These are phyloP conservation scores for Drosophila stalkeri DNA, from an alignment of 2,888 invertebrate species.

Conservation along the genomic window DNA sequence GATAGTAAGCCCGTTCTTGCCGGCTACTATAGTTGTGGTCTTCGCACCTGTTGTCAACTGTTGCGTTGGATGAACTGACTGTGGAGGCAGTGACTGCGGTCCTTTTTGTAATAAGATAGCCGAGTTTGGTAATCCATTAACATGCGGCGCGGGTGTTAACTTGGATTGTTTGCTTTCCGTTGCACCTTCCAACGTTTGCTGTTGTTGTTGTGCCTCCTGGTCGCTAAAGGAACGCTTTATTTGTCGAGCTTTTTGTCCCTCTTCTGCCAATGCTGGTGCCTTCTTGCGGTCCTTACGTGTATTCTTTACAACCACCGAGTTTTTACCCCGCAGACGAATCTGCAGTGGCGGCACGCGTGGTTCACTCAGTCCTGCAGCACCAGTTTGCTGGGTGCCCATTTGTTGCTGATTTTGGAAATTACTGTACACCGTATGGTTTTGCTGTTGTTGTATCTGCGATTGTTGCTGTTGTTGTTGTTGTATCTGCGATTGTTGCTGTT, in stretches of 20 bases:
- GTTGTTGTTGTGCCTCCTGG: conserved; percentile 50
- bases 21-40: conserved; percentile 73
- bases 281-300: conserved; percentile 90
- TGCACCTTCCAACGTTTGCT: conserved; percentile 33
- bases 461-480: conserved; percentile 31
- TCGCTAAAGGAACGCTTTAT: conserved; percentile 68
- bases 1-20: conserved; percentile 81
- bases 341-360: conserved; percentile 94
- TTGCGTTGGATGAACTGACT: conserved; percentile 26
- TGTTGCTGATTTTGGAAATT: conserved; percentile 52
- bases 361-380: conserved; percentile 86
- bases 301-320: conserved; percentile 93
- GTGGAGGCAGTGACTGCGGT: conserved; percentile 26
- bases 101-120: conserved; percentile 61
- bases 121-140: conserved; percentile 67
- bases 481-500: conserved; percentile 24
- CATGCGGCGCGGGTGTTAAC: conserved; percentile 51
- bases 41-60: conserved; percentile 52
- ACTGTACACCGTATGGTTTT: conserved; percentile 51
- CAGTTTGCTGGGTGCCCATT: conserved; percentile 34
- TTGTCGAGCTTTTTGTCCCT: conserved; percentile 80
- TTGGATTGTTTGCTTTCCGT: conserved; percentile 70
- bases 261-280: conserved; percentile 41
- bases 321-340: conserved; percentile 91
- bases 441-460: conserved; percentile 24